Percentiles rank a stretch among this genome's conserved stretches.
Evolutionary conservation across 2,797 vertebrate genomes (phyloP).

Genomic region (Neostethus bicornis): DNA sequence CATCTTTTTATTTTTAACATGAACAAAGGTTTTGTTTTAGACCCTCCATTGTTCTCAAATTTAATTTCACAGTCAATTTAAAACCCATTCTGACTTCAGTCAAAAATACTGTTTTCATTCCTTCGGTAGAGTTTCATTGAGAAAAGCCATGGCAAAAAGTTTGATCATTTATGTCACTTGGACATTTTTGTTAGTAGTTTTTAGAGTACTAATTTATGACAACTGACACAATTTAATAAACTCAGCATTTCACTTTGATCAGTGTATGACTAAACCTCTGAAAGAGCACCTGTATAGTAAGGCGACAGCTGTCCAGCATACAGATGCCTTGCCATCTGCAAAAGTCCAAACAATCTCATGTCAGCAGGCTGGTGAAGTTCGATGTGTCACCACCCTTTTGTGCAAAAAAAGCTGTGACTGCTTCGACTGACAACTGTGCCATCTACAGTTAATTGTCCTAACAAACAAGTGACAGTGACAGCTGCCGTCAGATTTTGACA

Average conservation of each 20-base stretch:
- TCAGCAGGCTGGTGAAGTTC: slow-evolving; percentile 56
- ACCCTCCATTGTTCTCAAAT: no score
- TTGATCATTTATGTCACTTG: no score
- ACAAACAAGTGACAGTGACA: slow-evolving; percentile 72
- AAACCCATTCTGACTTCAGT: no score
- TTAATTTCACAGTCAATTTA: no score
- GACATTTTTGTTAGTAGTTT: no score
- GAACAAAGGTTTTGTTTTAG: no score
- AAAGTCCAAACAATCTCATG: slow-evolving; percentile 17
- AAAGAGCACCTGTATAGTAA: slow-evolving; percentile 35
- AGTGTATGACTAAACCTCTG: slow-evolving; percentile 9
- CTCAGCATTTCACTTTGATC: not conserved
- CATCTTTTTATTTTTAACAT: no score
- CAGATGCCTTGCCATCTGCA: slow-evolving; percentile 59
- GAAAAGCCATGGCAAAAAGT: no score
- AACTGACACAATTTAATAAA: not conserved
- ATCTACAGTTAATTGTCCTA: slow-evolving; percentile 56
- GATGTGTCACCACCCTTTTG: slow-evolving; percentile 36
- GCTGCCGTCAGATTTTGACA: slow-evolving; percentile 63
- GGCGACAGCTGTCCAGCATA: slow-evolving; percentile 46
- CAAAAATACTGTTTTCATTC: no score
- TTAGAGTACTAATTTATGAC: not conserved
- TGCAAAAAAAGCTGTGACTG: slow-evolving; percentile 37
- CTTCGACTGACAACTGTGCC: slow-evolving; percentile 67
- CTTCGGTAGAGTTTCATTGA: no score